phyloP scores from a whole-genome alignment of 2,113 vertebrate species.

The Esox niger region DNA sequence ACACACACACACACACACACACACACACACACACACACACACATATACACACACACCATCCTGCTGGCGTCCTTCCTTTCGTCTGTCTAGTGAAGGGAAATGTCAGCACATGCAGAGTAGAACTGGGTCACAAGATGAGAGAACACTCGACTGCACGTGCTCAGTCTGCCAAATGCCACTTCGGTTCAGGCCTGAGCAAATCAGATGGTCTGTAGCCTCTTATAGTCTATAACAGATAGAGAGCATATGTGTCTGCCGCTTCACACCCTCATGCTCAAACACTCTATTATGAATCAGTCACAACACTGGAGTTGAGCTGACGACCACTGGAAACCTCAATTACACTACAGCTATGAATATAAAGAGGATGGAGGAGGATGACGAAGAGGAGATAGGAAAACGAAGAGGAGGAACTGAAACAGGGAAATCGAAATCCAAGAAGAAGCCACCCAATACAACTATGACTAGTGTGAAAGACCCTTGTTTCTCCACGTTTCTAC shows the following conservation, averaged over 20 bases:
- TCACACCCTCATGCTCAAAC: not conserved
- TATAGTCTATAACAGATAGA: not conserved
- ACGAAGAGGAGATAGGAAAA: too few relatives aligned
- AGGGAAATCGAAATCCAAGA: too few relatives aligned
- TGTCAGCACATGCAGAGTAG: constrained; percentile 8
- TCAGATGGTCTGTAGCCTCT: not conserved
- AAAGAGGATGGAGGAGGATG: too few relatives aligned
- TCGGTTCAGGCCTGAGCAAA: not conserved
- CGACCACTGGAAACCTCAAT: too few relatives aligned
- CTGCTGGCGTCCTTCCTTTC: not conserved
- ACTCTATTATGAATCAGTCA: constrained; percentile 2
- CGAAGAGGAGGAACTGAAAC: too few relatives aligned
- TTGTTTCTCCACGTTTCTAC: too few relatives aligned
- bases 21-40: not conserved
- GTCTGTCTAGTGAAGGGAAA: not conserved
- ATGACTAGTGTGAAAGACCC: too few relatives aligned
- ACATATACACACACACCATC: not conserved
- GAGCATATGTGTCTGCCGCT: not conserved
- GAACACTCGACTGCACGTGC: not conserved
- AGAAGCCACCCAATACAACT: too few relatives aligned
- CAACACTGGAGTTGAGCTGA: not conserved
- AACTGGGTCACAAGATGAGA: constrained; percentile 18
- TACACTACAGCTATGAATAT: too few relatives aligned
- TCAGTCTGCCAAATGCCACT: not conserved
- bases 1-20: not conserved